Conservation (phyloP, 2,797 vertebrate species). For the Pogoniulus pusillus region DNA sequence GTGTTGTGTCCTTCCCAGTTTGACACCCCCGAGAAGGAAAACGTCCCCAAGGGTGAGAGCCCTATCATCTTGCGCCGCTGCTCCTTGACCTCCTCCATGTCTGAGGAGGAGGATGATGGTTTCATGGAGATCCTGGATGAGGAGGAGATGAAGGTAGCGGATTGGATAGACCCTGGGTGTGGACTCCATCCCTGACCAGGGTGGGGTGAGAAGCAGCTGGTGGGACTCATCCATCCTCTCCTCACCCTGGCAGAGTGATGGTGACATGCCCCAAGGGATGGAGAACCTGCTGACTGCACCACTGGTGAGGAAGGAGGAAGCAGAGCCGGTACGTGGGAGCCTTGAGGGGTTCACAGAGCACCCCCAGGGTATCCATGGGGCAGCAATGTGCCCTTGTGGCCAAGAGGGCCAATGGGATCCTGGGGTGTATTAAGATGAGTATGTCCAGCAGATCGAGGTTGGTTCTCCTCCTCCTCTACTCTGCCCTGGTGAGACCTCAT, state of each 20-base stretch:
- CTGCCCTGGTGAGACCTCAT: too few species aligned
- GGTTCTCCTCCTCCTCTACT: too few species aligned
- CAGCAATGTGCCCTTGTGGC: too few species aligned
- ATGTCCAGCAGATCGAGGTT: too few species aligned
- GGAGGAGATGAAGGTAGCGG: constrained; percentile 75
- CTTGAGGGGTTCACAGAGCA: background rate
- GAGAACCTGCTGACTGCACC: constrained; percentile 85
- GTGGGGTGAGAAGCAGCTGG: background rate
- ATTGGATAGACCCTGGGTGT: background rate
- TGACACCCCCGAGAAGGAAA: constrained; percentile 51
- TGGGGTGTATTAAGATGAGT: too few species aligned
- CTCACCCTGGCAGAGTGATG: constrained; percentile 66
- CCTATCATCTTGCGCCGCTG: constrained; percentile 75
- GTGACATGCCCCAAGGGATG: constrained; percentile 79
- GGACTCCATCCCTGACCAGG: too few species aligned
- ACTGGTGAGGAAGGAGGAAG: constrained; percentile 71
- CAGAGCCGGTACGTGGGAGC: background rate
- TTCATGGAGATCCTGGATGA: constrained; percentile 87
- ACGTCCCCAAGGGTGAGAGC: constrained; percentile 70
- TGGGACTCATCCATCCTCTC: background rate
- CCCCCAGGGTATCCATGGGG: too few species aligned
- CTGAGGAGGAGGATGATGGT: constrained; percentile 84
- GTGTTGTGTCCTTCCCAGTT: constrained; percentile 2
- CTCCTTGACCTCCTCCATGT: constrained; percentile 72
- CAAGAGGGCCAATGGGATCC: too few species aligned